Evolutionary conservation across 2,113 vertebrate species (phyloP), one percentile per base, ranked within the genome.

Genomic region (Pseudorasbora parva): DNA sequence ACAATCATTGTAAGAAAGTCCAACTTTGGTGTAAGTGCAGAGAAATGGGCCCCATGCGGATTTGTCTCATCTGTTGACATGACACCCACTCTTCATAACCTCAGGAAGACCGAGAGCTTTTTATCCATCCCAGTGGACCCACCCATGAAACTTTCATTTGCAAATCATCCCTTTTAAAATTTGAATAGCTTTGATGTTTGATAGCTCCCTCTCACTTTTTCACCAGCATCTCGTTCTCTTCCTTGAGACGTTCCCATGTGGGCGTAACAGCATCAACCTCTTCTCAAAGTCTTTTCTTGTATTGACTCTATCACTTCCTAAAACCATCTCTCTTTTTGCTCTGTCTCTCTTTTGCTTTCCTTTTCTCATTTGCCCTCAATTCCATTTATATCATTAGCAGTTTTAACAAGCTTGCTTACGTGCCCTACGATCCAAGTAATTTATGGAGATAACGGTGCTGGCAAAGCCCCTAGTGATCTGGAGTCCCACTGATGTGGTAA

Each of bases 141-240:
- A 78, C 82, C 74, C 78, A 84, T 47, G 66, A 82, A 64, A 82
- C 23, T 23, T 78, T 87, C 25, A 78, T 87, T 84, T 84, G 57
- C 47, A 75, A 76, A 77, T 87, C 41, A 64, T 83, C 43, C 30
- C 54, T 54, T 45, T 84, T 85, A 82, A 75, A 41, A 76, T 93
- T 94, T 93, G 90, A 93, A 93, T 92, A 90, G 84, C 91, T 94
- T 93, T 94, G 92, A 93, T 93, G 91, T 93, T 87, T 89, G 83
- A 81, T 82, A 21, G 12, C 56, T 47, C 82, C 56, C 73, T 88
- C 87, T 88, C 91, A 1, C 37, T 37, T 37, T 90, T 85, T 86
- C 93, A 88, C 85, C 88, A 93, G 89, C 89, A 93, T 93, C 93
- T 92, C 88, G 91, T 93, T 91, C 89, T 90, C 88, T 91, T 92